These are phyloP conservation scores for Carduelis carduelis DNA, from an alignment of 2,797 vertebrate species.

Conservation along the genomic window DNA sequence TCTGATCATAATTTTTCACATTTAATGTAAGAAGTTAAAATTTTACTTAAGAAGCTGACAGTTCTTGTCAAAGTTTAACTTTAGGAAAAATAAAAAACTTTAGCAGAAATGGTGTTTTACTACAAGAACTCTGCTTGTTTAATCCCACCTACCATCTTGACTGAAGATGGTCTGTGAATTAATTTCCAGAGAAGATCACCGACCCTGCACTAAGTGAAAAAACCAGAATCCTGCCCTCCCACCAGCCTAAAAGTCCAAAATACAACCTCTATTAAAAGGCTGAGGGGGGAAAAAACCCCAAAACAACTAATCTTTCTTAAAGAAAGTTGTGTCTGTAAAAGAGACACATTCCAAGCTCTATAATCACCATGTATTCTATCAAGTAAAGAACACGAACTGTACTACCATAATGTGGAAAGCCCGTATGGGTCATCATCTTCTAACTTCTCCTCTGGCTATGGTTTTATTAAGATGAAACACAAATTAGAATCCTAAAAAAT, in stretches of 20 bases:
- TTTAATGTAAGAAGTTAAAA: not conserved
- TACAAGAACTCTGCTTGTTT: not conserved
- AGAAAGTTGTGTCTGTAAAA: not conserved
- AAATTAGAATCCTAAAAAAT: not conserved
- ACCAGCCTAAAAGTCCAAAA: not conserved
- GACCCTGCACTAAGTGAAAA: not conserved
- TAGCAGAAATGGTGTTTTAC: not conserved
- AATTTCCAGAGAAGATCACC: not conserved
- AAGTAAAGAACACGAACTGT: not conserved
- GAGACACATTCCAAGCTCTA: not conserved
- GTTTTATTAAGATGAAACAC: not conserved
- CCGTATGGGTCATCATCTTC: not conserved
- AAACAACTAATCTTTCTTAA: not conserved
- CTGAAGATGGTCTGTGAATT: not conserved
- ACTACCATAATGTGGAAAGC: not conserved
- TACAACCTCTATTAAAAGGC: not conserved
- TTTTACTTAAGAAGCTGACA: not conserved
- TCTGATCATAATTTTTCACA: not conserved
- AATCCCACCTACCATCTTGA: not conserved
- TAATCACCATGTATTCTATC: not conserved
- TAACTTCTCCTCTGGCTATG: not conserved
- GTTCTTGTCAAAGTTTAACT: not conserved
- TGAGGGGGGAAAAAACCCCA: fast-evolving
- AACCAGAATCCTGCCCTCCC: too few species aligned
- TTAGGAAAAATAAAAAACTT: not conserved